Evolutionary conservation across 2,797 vertebrate genomes (phyloP).

Genomic region (Alfaro cultratus): DNA sequence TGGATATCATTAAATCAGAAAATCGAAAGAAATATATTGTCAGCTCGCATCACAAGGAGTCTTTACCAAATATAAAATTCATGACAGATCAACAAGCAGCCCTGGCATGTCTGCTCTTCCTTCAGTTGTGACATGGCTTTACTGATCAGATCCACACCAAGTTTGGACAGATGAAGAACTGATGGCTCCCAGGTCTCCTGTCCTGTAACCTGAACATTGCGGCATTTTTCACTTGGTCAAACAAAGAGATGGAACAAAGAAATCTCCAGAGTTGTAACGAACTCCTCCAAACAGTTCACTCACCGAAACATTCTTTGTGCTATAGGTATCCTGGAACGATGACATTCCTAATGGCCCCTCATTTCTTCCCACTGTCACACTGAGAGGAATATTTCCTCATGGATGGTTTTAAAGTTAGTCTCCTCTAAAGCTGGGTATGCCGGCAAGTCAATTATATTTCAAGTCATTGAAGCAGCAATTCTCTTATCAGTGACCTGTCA

Average conservation of each 20-base stretch:
- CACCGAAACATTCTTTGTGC: conserved; percentile 1
- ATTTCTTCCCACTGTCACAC: conserved; percentile 37
- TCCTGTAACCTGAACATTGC: background rate
- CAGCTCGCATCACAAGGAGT: background rate
- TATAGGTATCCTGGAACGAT: conserved; percentile 20
- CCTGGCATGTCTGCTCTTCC: background rate
- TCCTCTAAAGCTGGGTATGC: conserved; percentile 35
- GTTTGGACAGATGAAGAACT: background rate
- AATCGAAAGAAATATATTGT: background rate
- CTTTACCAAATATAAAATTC: background rate
- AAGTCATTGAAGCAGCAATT: conserved; percentile 47
- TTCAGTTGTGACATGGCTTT: background rate
- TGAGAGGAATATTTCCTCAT: conserved; percentile 40
- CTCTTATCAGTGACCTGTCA: conserved; percentile 54
- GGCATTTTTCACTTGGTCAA: conserved; percentile 3
- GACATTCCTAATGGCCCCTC: conserved; percentile 28
- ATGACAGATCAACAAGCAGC: background rate
- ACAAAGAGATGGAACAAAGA: conserved; percentile 8
- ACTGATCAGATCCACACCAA: background rate
- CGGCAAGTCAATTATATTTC: conserved; percentile 53
- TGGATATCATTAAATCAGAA: background rate
- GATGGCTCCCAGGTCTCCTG: background rate
- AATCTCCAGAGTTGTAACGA: conserved; percentile 15
- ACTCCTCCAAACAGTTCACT: conserved; percentile 18
- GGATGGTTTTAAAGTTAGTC: conserved; percentile 49